phyloP scores from a whole-genome alignment of 2,113 vertebrate species.

The Miniopterus natalensis region DNA sequence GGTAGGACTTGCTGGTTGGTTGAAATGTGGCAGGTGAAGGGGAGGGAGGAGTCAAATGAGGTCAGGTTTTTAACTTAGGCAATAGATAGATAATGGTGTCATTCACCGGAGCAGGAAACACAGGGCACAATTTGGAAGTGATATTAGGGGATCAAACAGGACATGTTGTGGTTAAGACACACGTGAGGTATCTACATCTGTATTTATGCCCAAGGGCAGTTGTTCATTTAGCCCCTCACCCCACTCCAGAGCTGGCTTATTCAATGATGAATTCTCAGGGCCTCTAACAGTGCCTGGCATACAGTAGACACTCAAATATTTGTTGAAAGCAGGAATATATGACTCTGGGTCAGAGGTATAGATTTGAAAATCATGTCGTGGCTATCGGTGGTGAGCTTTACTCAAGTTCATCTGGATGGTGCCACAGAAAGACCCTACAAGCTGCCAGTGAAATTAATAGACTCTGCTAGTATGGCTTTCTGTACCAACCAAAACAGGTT shows the following conservation, averaged over 20 bases:
- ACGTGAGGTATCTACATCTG: rapidly evolving
- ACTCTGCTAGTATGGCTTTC: neutral
- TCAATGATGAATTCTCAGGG: neutral
- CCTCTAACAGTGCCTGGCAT: neutral
- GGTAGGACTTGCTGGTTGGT: neutral
- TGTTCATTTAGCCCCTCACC: neutral
- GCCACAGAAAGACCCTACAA: neutral
- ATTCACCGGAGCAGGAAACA: neutral
- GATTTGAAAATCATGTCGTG: neutral
- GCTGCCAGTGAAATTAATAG: neutral
- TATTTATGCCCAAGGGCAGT: neutral
- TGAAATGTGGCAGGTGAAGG: neutral
- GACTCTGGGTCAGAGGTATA: neutral
- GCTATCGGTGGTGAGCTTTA: neutral
- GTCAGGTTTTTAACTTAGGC: neutral
- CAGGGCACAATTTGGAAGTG: neutral
- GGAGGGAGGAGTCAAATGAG: neutral
- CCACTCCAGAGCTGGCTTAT: neutral
- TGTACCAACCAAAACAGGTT: neutral
- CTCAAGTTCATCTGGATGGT: neutral
- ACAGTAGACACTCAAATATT: neutral
- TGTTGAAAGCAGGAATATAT: neutral
- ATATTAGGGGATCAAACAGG: neutral
- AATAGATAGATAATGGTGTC: neutral
- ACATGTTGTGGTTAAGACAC: neutral